Percentiles rank a stretch among this genome's conserved stretches.
These are phyloP conservation scores for Galleria mellonella DNA, from an alignment of 1,140 invertebrate species.

Conservation along the genomic window DNA sequence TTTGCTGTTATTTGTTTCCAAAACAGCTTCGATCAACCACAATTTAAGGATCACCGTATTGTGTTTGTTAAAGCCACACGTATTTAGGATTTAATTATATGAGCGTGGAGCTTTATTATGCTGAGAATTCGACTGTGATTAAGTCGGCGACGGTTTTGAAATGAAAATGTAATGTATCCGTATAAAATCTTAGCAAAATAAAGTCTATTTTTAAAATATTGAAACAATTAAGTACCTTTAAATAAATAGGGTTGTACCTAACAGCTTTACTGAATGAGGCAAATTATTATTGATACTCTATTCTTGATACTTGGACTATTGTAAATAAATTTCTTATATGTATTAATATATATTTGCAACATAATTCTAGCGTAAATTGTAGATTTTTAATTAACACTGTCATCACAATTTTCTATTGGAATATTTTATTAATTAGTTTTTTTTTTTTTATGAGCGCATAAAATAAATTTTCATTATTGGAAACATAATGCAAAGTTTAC, in stretches of 20 bases:
- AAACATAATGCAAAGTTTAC: too few relatives aligned
- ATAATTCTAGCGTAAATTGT: constrained; percentile 10
- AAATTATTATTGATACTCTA: constrained; percentile 29
- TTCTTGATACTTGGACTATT: constrained; percentile 66
- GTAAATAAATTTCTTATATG: constrained; percentile 41
- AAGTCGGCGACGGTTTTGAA: too few relatives aligned
- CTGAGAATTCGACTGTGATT: not conserved
- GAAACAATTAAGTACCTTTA: constrained; percentile 15
- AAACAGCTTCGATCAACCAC: not conserved
- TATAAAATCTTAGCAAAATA: too few relatives aligned
- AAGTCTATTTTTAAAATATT: not conserved
- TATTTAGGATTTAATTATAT: not conserved
- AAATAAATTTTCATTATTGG: too few relatives aligned
- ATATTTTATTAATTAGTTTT: not conserved
- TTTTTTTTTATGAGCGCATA: constrained; percentile 1
- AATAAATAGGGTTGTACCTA: constrained; percentile 22
- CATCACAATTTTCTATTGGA: constrained; percentile 21
- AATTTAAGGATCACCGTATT: not conserved
- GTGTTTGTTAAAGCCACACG: constrained; percentile 1
- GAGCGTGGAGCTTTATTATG: not conserved
- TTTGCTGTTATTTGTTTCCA: not conserved
- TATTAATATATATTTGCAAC: constrained; percentile 18
- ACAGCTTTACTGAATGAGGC: constrained; percentile 25
- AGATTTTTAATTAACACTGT: constrained; percentile 1
- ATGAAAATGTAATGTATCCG: too few relatives aligned